A percentile compares a stretch with the other conserved stretches of the same genome.
Evolutionary conservation across 2,113 vertebrate genomes (phyloP).

Genomic region (Leiothrix lutea): DNA sequence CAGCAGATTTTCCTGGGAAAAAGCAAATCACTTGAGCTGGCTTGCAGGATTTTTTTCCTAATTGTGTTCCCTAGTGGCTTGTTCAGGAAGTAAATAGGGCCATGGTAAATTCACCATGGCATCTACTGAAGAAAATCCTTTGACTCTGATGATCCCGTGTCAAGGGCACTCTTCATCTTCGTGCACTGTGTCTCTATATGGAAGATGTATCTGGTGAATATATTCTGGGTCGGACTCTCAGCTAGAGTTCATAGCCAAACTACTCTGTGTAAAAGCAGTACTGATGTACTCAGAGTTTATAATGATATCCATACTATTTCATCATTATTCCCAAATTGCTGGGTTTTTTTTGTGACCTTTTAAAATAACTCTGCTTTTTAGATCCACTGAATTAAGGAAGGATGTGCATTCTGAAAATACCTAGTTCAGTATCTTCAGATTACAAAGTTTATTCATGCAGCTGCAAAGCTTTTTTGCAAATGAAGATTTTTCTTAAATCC

Average conservation of each 20-base stretch:
- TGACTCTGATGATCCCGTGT: background rate
- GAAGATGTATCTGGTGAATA: background rate
- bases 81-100: background rate
- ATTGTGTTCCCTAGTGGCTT: background rate
- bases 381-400: background rate
- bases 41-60: background rate
- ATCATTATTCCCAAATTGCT: background rate
- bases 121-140: background rate
- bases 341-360: background rate
- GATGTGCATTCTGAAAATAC: background rate
- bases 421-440: background rate
- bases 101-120: background rate
- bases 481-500: background rate
- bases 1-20: background rate
- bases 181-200: background rate
- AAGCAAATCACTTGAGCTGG: background rate
- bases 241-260: background rate
- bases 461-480: background rate
- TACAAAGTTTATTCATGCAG: background rate
- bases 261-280: background rate
- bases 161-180: background rate
- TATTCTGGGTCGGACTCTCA: background rate
- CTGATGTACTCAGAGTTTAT: background rate
- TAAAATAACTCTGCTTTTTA: background rate
- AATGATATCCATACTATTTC: background rate